Base-by-base conservation (phyloP, 1,140 invertebrate species). In the Goniozus legneri region DNA sequence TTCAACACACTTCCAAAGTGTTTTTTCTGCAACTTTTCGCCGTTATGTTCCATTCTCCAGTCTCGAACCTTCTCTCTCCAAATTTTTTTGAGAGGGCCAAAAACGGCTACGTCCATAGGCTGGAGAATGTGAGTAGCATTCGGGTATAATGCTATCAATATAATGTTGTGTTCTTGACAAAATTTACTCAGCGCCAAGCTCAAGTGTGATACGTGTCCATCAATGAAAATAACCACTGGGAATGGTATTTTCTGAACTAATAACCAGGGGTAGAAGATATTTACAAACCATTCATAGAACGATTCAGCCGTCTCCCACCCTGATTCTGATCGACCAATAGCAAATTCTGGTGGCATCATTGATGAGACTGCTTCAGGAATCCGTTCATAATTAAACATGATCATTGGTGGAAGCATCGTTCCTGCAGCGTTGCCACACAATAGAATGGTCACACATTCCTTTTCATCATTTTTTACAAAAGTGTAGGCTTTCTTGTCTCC, bases 81-180 rank as follows among this genome's bases (percentile, higher is more conserved):
- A 12, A 15, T 32, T 7, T 31, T 34, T 45, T 66, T 69, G 8
- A 65, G 8, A 2, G 63, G 60, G 18, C 56, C 13, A 53, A 69
- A 69, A 19, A 50, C 56, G 3, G 61, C 44, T 2, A 69, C 65
- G 40, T 73, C 69, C 19, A 64, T 55, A 20, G 65, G 67, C 35
- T 69, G 65, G 12, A 69, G 21, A 31, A 71, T 62, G 18, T 60
- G 54, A 0, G 64, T 71, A 3, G 54, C 50, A 43, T 73, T 71
- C 2, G 65, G 59, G 34, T 63, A 64, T 3, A 71, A 44, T 1
- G 61, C 51, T 35, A 67, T 56, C 2, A 70, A 50, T 31, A 58
- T 43, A 20, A 69, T 67, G 0, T 37, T 12, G 35, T 64, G 38
- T n/a, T 50, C 41, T 14, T 19, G 27, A 49, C 67, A 71, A 8